These are phyloP conservation scores for Chelon labrosus DNA, from an alignment of 2,797 vertebrate genomes.

Conservation along the genomic window DNA sequence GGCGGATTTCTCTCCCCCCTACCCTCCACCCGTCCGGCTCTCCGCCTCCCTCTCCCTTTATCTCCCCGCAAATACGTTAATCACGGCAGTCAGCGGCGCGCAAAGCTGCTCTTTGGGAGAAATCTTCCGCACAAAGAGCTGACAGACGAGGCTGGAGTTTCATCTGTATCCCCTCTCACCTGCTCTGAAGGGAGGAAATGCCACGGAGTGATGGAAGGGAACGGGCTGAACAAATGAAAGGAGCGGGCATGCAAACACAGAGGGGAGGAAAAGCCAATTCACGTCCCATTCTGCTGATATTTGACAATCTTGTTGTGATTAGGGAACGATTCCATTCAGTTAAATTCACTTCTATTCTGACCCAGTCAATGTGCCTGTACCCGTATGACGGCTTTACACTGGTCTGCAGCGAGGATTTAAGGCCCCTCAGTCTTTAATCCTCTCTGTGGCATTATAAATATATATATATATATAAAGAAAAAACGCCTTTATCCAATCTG, in stretches of 20 bases:
- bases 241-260: background rate
- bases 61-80: constrained; percentile 54
- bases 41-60: constrained; percentile 22
- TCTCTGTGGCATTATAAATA: constrained; percentile 28
- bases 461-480: constrained; percentile 8
- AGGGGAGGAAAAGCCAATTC: background rate
- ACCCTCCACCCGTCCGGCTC: constrained; percentile 7
- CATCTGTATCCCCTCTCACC: constrained; percentile 30
- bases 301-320: constrained; percentile 27
- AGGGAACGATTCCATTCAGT: constrained; percentile 6
- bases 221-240: constrained; percentile 15
- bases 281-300: constrained; percentile 26
- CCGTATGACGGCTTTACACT: constrained; percentile 1
- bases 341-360: background rate
- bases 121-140: constrained; percentile 33
- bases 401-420: constrained; percentile 31
- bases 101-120: constrained; percentile 37
- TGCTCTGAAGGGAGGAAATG: constrained; percentile 26
- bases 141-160: constrained; percentile 23
- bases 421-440: constrained; percentile 19
- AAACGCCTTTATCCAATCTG: constrained; percentile 24
- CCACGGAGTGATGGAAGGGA: background rate
- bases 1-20: constrained; percentile 17
- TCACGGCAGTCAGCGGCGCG: constrained; percentile 21
- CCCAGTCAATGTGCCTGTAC: constrained; percentile 7